These are phyloP conservation scores for Endomychus coccineus DNA, from an alignment of 2,888 invertebrate genomes.

Conservation along the genomic window DNA sequence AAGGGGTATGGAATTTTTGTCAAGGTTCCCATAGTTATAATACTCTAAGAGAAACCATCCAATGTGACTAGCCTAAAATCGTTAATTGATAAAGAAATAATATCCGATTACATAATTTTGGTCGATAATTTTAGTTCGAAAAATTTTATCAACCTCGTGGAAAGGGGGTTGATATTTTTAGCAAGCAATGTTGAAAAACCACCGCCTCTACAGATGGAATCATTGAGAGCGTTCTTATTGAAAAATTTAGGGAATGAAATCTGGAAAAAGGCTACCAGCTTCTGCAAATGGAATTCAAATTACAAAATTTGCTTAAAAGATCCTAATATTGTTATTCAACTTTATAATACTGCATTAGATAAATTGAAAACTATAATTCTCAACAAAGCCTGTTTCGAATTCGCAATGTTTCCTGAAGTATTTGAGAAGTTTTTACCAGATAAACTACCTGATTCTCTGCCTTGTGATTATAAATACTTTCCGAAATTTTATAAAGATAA, in stretches of 20 bases:
- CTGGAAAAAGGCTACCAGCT: slow-evolving; percentile 50
- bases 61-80: slow-evolving; percentile 20
- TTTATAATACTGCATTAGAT: slow-evolving; percentile 62
- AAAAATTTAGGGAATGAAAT: slow-evolving; percentile 55
- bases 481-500: slow-evolving; percentile 52
- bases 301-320: slow-evolving; percentile 47
- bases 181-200: slow-evolving; percentile 46
- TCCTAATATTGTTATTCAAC: slow-evolving; percentile 51
- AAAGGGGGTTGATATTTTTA: slow-evolving; percentile 42
- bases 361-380: slow-evolving; percentile 54
- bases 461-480: slow-evolving; percentile 62
- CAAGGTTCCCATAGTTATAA: slow-evolving; percentile 35
- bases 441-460: slow-evolving; percentile 47
- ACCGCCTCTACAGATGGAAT: slow-evolving; percentile 53
- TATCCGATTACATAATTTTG: slow-evolving; percentile 30
- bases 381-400: slow-evolving; percentile 52
- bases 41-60: slow-evolving; percentile 25
- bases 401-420: slow-evolving; percentile 58
- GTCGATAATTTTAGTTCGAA: slow-evolving; percentile 24
- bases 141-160: slow-evolving; percentile 24
- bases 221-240: slow-evolving; percentile 49
- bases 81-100: slow-evolving; percentile 25
- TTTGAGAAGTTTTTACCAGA: slow-evolving; percentile 50
- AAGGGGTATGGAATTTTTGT: slow-evolving; percentile 29
- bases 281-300: slow-evolving; percentile 40